A percentile compares a stretch with the other conserved stretches of the same genome.
phyloP scores from a whole-genome alignment of 2,113 vertebrate genomes.

The Pangasianodon gigas region DNA sequence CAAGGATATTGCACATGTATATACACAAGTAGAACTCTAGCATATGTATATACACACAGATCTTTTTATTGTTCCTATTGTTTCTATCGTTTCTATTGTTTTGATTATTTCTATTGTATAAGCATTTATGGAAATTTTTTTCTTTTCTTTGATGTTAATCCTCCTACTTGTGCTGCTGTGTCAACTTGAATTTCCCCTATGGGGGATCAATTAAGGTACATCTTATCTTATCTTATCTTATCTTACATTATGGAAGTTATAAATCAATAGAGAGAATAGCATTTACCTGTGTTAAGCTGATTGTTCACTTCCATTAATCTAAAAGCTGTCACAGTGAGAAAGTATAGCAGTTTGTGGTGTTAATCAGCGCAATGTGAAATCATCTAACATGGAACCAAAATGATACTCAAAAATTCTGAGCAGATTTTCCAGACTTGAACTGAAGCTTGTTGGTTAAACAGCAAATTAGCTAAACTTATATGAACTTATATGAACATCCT shows the following conservation, averaged over 20 bases:
- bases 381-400: background rate
- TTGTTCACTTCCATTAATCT: slow-evolving; percentile 3
- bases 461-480: background rate
- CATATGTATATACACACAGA: too few species aligned
- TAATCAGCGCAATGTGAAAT: background rate
- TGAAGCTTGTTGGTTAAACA: background rate
- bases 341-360: background rate
- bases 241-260: background rate
- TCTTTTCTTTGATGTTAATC: too few species aligned
- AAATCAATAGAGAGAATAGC: background rate
- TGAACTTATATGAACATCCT: background rate
- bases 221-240: too few species aligned
- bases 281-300: slow-evolving; percentile 12
- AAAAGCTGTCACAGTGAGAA: background rate
- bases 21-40: too few species aligned
- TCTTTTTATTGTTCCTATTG: too few species aligned
- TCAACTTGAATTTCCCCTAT: too few species aligned
- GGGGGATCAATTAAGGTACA: background rate
- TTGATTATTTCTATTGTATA: too few species aligned
- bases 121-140: too few species aligned
- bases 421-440: background rate
- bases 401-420: background rate
- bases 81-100: too few species aligned
- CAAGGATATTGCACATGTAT: too few species aligned
- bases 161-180: too few species aligned